Conservation (phyloP, 2,888 invertebrate genomes). For the Catocala nupta region DNA sequence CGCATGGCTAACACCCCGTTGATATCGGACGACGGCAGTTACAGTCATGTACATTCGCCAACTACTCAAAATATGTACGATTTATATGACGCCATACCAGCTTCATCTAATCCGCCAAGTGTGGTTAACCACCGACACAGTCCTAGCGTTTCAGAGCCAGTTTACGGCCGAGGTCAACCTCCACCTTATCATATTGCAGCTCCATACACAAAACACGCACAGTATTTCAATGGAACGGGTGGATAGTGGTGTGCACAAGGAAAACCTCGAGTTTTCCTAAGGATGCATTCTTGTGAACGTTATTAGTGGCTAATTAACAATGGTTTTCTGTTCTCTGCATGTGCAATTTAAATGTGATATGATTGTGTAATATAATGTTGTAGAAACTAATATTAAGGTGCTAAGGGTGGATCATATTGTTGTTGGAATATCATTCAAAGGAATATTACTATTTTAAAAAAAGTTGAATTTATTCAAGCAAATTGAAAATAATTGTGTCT, state of each 20-base stretch:
- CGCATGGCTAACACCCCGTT: conserved; percentile 84
- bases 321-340: conserved; percentile 68
- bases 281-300: conserved; percentile 63
- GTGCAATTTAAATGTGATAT: conserved; percentile 86
- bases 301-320: conserved; percentile 54
- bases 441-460: conserved; percentile 57
- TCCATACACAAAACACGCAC: conserved; percentile 93
- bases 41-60: conserved; percentile 79
- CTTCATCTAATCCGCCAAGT: conserved; percentile 77
- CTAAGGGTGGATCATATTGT: conserved; percentile 72
- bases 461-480: conserved; percentile 49
- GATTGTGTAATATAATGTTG: conserved; percentile 68
- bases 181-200: conserved; percentile 95
- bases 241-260: conserved; percentile 72
- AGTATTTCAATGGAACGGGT: conserved; percentile 87
- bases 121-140: conserved; percentile 77
- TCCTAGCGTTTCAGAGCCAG: conserved; percentile 73
- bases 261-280: conserved; percentile 59
- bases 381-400: conserved; percentile 77
- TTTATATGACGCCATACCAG: conserved; percentile 80
- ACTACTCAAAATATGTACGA: conserved; percentile 83
- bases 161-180: conserved; percentile 86
- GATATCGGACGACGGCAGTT: conserved; percentile 83
- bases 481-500: conserved; percentile 52
- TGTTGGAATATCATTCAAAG: conserved; percentile 63